Conservation (phyloP, 1,140 invertebrate species). For the Atopsyche davidsoni region DNA sequence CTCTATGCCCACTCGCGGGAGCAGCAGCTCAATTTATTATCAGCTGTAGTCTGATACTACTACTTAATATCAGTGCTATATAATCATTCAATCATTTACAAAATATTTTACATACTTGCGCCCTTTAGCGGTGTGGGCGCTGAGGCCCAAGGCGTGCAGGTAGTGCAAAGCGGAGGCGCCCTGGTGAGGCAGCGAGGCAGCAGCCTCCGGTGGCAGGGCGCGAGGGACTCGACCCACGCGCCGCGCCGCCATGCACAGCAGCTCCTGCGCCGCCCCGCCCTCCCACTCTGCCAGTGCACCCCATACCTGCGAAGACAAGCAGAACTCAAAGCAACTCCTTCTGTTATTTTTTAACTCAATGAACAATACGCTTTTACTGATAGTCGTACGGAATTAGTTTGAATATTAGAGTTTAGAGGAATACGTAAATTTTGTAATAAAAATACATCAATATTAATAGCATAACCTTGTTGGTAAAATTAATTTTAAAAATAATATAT, state of each 20-base stretch:
- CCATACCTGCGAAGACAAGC: constrained; percentile 34
- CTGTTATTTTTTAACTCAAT: too few relatives aligned
- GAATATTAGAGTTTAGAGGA: too few relatives aligned
- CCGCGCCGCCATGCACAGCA: constrained; percentile 37
- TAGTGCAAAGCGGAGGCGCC: constrained; percentile 34
- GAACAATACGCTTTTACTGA: not conserved
- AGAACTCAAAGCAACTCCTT: not conserved
- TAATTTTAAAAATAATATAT: not conserved
- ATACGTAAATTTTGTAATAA: not conserved
- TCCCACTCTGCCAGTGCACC: constrained; percentile 43
- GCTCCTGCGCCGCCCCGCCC: constrained; percentile 40
- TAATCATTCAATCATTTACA: too few relatives aligned
- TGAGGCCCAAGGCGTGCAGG: constrained; percentile 30
- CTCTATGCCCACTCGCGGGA: not conserved
- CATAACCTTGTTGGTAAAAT: not conserved
- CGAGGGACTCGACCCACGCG: constrained; percentile 33
- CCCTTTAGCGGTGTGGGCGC: constrained; percentile 34
- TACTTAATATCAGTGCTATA: too few relatives aligned
- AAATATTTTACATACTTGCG: too few relatives aligned
- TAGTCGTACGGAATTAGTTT: not conserved
- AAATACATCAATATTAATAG: not conserved
- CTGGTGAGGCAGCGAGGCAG: constrained; percentile 39
- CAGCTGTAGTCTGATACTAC: too few relatives aligned
- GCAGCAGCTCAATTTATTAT: too few relatives aligned
- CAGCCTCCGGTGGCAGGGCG: constrained; percentile 32